Percentiles rank a stretch among this genome's conserved stretches.
These are phyloP conservation scores for Tilapia sparmanii DNA, from an alignment of 2,113 vertebrate genomes.

Conservation along the genomic window DNA sequence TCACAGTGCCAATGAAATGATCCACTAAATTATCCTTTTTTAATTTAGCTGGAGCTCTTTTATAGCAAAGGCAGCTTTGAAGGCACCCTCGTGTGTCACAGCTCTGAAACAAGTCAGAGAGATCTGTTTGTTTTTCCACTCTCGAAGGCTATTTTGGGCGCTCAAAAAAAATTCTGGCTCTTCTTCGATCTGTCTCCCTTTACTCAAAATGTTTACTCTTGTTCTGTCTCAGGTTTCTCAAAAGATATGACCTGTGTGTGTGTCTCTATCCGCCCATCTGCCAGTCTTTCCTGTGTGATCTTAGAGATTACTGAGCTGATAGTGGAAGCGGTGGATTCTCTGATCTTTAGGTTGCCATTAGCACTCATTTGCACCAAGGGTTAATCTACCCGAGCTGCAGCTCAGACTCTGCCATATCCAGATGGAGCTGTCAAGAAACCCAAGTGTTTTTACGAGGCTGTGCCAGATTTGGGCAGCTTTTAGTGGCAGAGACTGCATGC, in stretches of 20 bases:
- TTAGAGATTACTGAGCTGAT: background rate
- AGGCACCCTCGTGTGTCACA: background rate
- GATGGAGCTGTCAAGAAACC: slow-evolving; percentile 29
- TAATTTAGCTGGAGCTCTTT: background rate
- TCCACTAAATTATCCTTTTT: background rate
- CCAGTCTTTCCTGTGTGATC: background rate
- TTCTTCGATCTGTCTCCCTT: background rate
- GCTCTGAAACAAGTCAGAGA: background rate
- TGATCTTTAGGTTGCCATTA: background rate
- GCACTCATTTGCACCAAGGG: background rate
- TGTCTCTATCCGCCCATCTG: background rate
- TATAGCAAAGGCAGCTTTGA: background rate
- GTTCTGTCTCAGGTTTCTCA: background rate
- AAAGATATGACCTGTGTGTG: background rate
- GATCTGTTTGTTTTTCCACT: slow-evolving; percentile 10
- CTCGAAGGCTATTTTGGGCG: slow-evolving; percentile 8
- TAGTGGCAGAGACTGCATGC: background rate
- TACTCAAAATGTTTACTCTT: background rate
- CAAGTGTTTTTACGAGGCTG: background rate
- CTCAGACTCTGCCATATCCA: slow-evolving; percentile 12
- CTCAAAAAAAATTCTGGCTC: background rate
- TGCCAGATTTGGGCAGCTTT: background rate
- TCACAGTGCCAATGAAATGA: background rate
- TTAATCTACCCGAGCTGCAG: slow-evolving; percentile 37
- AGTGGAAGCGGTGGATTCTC: background rate